These are phyloP conservation scores for Drosophila saltans DNA, from an alignment of 1,140 invertebrate genomes.

Conservation along the genomic window DNA sequence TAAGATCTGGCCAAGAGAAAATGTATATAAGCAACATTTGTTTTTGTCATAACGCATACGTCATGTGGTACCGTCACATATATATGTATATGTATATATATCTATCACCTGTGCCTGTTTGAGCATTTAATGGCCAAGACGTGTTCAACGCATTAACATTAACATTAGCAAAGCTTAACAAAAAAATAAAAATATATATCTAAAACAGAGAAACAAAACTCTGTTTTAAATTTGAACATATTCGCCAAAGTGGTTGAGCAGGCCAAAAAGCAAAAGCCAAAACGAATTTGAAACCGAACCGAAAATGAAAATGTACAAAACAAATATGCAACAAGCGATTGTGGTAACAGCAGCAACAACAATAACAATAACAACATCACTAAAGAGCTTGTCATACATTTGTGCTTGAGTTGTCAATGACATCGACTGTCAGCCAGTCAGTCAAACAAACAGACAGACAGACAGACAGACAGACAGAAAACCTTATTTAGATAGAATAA, in stretches of 20 bases:
- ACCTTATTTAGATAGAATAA: background rate
- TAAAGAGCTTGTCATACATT: constrained; percentile 51
- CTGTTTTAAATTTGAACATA: constrained; percentile 45
- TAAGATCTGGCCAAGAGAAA: constrained; percentile 58
- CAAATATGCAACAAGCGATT: constrained; percentile 42
- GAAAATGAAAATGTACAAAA: constrained; percentile 50
- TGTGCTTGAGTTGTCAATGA: constrained; percentile 36
- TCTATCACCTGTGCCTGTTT: constrained; percentile 15
- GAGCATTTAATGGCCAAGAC: constrained; percentile 71
- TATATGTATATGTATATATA: background rate
- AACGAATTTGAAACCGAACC: constrained; percentile 3
- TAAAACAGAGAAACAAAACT: constrained; percentile 56
- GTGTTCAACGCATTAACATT: constrained; percentile 79
- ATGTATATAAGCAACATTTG: constrained; percentile 31
- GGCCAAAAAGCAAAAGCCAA: background rate
- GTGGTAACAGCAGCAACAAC: constrained; percentile 8
- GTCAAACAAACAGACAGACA: constrained; percentile 21
- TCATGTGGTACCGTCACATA: constrained; percentile 52
- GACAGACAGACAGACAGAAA: constrained; percentile 5
- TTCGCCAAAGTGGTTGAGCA: background rate
- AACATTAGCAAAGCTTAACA: constrained; percentile 20
- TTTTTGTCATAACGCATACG: constrained; percentile 76
- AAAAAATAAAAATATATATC: background rate
- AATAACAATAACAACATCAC: constrained; percentile 42
- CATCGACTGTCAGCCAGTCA: constrained; percentile 42